These are phyloP conservation scores for Dromaius novaehollandiae DNA, from an alignment of 2,113 vertebrate species.

Conservation along the genomic window DNA sequence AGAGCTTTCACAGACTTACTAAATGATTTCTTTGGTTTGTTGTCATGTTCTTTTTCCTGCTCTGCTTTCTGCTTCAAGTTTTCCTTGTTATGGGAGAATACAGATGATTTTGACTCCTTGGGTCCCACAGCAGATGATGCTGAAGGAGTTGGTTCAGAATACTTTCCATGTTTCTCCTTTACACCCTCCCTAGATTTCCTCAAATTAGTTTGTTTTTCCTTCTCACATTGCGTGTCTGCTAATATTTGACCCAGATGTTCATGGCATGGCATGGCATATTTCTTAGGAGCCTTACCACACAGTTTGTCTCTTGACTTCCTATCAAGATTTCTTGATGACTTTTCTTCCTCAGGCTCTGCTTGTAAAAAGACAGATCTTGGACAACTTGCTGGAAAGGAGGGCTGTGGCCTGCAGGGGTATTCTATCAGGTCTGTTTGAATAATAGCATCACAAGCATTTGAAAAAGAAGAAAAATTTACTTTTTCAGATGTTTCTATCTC, in stretches of 20 bases:
- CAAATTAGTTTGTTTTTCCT: not conserved
- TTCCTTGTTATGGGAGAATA: not conserved
- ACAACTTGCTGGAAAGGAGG: not conserved
- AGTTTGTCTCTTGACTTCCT: not conserved
- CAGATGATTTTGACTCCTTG: not conserved
- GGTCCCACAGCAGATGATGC: not conserved
- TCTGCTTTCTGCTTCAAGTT: not conserved
- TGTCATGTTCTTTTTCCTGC: constrained; percentile 1
- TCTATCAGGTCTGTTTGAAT: not conserved
- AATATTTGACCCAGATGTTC: not conserved
- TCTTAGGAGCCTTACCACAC: not conserved
- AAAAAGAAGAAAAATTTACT: not conserved
- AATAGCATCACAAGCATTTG: not conserved
- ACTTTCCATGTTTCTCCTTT: not conserved
- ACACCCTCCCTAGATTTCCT: not conserved
- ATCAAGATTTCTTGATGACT: not conserved
- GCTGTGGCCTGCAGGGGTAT: not conserved
- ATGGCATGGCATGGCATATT: not conserved
- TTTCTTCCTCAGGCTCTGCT: not conserved
- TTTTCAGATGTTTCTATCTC: not conserved
- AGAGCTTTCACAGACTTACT: not conserved
- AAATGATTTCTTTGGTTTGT: not conserved
- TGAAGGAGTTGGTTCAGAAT: not conserved
- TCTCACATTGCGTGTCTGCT: not conserved
- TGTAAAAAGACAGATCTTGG: not conserved